phyloP scores from a whole-genome alignment of 2,113 vertebrate genomes.

The Oncorhynchus gorbuscha region DNA sequence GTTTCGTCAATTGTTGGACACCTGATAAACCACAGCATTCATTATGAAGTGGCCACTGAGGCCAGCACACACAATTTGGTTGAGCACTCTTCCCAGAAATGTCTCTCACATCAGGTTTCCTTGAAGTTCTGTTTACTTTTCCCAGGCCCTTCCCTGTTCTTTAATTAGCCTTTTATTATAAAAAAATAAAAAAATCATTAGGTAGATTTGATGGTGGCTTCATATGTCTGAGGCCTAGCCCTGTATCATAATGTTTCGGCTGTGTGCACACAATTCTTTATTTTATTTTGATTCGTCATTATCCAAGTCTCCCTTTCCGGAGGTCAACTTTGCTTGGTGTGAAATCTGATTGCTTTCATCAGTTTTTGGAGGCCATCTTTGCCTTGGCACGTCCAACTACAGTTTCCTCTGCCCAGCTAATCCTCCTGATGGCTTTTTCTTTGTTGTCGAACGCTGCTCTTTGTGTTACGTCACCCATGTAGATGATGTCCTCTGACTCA shows the following conservation, averaged over 20 bases:
- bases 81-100: no score
- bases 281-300: background rate
- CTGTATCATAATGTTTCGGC: no score
- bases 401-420: slow-evolving; percentile 33
- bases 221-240: no score
- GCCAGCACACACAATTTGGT: no score
- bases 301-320: no score
- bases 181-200: no score
- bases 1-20: slow-evolving; percentile 1
- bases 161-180: no score
- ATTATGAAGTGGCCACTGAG: no score
- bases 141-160: no score
- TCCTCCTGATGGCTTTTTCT: slow-evolving; percentile 33
- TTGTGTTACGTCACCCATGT: slow-evolving; percentile 57
- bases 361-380: background rate
- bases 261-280: background rate
- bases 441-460: slow-evolving; percentile 46
- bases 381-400: slow-evolving; percentile 17
- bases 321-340: background rate
- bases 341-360: background rate
- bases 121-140: no score
- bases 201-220: no score
- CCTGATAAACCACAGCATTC: background rate
- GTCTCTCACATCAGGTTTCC: no score
- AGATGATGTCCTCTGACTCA: slow-evolving; percentile 47